Base-by-base conservation (phyloP, 2,888 invertebrate species). In the Orthosia gothica region DNA sequence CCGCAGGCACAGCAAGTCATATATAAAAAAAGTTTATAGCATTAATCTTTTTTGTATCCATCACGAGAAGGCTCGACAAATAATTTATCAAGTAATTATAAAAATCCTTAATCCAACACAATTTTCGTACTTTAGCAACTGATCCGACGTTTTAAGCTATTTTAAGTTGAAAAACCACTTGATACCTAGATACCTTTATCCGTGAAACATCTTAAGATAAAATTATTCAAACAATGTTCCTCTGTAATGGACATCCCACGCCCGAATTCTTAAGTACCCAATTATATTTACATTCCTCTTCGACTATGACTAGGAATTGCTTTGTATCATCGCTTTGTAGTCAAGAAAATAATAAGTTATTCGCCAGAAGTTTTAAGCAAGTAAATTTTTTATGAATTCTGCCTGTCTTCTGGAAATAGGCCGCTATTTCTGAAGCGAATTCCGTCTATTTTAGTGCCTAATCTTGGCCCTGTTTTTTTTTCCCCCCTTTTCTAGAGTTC, bases 171-270 rank as follows among this genome's bases (percentile, higher is more conserved):
- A 75, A 49, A 54, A 67, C 54, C 45, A 54, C 40, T 47, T 49
- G 40, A 49, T 52, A 52, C 20, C 58, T 32, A 13, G 20, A 74
- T 59, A 47, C 15, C 18, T 45, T 45, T 2, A 63, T 73, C 58
- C n/a, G 49, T 40, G 18, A 61, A 67, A 45, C 18, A 55, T 76
- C 61, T 62, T 50, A 20, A 32, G 40, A 45, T 76, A 32, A 74
- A 67, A 62, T 62, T 68, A 62, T 76, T 76, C 26, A 23, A 76
- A 76, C 61, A 76, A 68, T 76, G 40, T 75, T 68, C 66, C 68
- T 16, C 23, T 59, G 23, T 75, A 66, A 75, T 67, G 54, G 40
- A 61, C 61, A 61, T 55, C 61, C 61, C 9, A 76, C 61, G 61
- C 55, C 40, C 16, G 55, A 55, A 68, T 68, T 50, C 76, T 49